Evolutionary conservation across 2,797 vertebrate species (phyloP).

Genomic region (Channa striata): DNA sequence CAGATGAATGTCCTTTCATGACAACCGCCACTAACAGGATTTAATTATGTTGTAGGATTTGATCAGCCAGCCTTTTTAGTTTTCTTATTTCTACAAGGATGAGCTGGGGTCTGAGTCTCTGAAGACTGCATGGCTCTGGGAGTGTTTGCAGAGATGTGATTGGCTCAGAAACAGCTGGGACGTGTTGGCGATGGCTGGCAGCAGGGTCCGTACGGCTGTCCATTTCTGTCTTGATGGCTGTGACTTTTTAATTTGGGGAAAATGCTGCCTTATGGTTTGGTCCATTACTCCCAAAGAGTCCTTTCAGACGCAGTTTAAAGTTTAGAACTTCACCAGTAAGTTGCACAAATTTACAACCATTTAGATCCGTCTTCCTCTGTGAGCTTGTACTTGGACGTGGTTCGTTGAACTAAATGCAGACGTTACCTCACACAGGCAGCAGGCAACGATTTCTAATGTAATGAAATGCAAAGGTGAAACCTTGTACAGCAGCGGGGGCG

Average conservation of each 20-base stretch:
- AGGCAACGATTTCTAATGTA: too few species aligned
- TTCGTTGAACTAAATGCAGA: too few species aligned
- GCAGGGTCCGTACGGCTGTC: not conserved
- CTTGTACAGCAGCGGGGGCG: too few species aligned
- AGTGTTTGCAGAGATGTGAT: constrained; percentile 5
- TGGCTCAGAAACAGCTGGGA: constrained; percentile 12
- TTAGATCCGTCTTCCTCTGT: too few species aligned
- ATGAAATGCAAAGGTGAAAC: not conserved
- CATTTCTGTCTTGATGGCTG: too few species aligned
- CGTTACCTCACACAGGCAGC: too few species aligned
- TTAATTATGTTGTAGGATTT: constrained; percentile 14
- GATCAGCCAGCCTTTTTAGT: not conserved
- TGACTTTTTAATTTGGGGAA: not conserved
- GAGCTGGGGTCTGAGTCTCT: not conserved
- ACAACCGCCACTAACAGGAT: constrained; percentile 17
- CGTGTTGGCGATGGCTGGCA: not conserved
- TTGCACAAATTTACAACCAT: too few species aligned
- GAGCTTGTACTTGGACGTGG: too few species aligned
- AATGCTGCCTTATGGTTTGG: not conserved
- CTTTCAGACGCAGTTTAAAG: not conserved
- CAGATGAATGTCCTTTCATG: not conserved
- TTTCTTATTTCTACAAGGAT: constrained; percentile 1
- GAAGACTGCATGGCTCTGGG: constrained; percentile 1
- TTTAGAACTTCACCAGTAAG: too few species aligned
- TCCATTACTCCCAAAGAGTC: too few species aligned